Evolutionary conservation across 2,797 vertebrate genomes (phyloP).

Genomic region (Lerista edwardsae): DNA sequence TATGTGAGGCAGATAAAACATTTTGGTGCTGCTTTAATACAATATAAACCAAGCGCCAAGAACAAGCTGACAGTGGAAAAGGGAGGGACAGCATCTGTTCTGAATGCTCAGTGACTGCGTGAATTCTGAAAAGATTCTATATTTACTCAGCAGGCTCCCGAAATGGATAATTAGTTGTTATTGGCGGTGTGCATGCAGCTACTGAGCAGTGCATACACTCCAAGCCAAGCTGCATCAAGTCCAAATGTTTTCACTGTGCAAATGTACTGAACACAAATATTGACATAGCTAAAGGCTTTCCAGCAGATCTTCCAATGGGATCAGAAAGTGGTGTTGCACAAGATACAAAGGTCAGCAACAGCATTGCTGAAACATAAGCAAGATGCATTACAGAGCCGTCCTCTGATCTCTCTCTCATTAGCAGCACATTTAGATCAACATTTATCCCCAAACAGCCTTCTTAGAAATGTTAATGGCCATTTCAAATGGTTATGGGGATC

Average conservation of each 20-base stretch:
- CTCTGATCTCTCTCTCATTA: conserved; percentile 22
- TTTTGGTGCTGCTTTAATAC: not conserved
- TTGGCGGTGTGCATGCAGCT: conserved; percentile 34
- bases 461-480: not conserved
- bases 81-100: conserved; percentile 35
- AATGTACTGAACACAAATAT: conserved; percentile 51
- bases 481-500: conserved; percentile 36
- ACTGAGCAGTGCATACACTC: conserved; percentile 48
- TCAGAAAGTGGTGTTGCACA: not conserved
- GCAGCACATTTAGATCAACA: conserved; percentile 20
- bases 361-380: conserved; percentile 34
- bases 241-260: conserved; percentile 32
- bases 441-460: not conserved
- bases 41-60: conserved; percentile 15
- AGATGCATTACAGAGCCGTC: conserved; percentile 29
- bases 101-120: not conserved
- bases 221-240: conserved; percentile 51
- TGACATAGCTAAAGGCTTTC: conserved; percentile 9
- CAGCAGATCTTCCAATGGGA: conserved; percentile 27
- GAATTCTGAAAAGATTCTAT: conserved; percentile 49
- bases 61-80: not conserved
- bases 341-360: conserved; percentile 16
- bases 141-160: conserved; percentile 53
- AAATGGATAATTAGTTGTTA: conserved; percentile 62
- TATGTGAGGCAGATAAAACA: conserved; percentile 47